These are phyloP conservation scores for Penelope pileata DNA, from an alignment of 2,113 vertebrate genomes.

Conservation along the genomic window DNA sequence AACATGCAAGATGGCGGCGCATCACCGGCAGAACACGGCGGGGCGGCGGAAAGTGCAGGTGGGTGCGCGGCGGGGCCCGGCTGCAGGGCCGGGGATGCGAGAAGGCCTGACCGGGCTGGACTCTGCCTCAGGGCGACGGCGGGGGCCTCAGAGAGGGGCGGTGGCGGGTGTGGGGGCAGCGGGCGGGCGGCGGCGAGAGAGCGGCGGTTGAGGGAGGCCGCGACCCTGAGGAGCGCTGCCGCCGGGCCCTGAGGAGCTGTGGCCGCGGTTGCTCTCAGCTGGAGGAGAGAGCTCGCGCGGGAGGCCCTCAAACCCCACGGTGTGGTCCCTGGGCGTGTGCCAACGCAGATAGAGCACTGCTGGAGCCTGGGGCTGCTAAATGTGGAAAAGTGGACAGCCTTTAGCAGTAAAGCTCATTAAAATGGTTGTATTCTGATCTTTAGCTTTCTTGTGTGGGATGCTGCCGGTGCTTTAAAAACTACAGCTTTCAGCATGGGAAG, in stretches of 20 bases:
- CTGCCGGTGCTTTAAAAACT: not conserved
- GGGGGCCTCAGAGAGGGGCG: not conserved
- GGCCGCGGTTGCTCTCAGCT: not conserved
- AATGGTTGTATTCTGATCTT: not conserved
- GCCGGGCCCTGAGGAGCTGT: too few relatives aligned
- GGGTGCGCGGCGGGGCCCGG: not conserved
- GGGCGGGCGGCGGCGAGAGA: too few relatives aligned
- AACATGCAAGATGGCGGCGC: constrained; percentile 99
- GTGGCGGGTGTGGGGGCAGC: not conserved
- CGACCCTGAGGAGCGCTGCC: not conserved
- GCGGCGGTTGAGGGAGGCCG: too few relatives aligned
- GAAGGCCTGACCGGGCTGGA: too few relatives aligned
- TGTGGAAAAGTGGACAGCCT: too few relatives aligned
- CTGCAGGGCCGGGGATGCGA: too few relatives aligned
- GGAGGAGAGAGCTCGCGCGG: too few relatives aligned
- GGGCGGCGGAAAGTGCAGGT: constrained; percentile 96
- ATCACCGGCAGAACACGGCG: constrained; percentile 98
- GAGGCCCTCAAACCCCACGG: too few relatives aligned
- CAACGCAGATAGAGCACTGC: too few relatives aligned
- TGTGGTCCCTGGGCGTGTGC: too few relatives aligned
- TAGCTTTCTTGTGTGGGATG: not conserved
- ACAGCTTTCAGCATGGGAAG: not conserved
- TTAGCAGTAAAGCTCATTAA: not conserved
- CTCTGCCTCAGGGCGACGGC: not conserved
- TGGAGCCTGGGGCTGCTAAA: too few relatives aligned